A percentile compares a stretch with the other conserved stretches of the same genome.
Conservation (phyloP, 2,888 invertebrate genomes). For the Brachyptera putata region DNA sequence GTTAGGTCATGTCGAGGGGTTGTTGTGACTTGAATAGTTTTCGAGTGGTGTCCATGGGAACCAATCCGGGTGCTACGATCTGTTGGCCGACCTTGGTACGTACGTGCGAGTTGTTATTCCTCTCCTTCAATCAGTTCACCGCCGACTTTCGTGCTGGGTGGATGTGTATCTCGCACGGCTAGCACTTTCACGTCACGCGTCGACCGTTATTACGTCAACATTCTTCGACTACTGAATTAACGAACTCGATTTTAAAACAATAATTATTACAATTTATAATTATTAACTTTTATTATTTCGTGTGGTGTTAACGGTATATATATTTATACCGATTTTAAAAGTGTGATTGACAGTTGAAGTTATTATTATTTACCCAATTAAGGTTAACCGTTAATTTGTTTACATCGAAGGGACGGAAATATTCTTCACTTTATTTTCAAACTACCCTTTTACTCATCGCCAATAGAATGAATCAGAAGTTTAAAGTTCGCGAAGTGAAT, state of each 20-base stretch:
- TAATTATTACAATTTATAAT: too few relatives aligned
- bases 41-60: not conserved
- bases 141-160: not conserved
- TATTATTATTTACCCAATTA: too few relatives aligned
- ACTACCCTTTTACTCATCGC: not conserved
- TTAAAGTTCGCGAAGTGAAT: not conserved
- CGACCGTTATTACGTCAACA: not conserved
- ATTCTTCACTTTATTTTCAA: not conserved
- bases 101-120: not conserved
- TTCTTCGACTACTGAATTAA: too few relatives aligned
- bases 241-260: too few relatives aligned
- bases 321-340: too few relatives aligned
- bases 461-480: not conserved
- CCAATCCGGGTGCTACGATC: constrained; percentile 7
- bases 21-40: too few relatives aligned
- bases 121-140: constrained; percentile 4
- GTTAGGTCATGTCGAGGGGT: too few relatives aligned
- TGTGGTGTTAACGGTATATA: too few relatives aligned
- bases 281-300: too few relatives aligned
- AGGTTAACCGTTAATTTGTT: too few relatives aligned
- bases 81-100: constrained; percentile 10
- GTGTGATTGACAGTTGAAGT: not conserved
- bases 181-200: not conserved
- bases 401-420: too few relatives aligned
- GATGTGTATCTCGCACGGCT: not conserved